Conservation (phyloP, 2,113 vertebrate species). For the Chaenogobius annularis region DNA sequence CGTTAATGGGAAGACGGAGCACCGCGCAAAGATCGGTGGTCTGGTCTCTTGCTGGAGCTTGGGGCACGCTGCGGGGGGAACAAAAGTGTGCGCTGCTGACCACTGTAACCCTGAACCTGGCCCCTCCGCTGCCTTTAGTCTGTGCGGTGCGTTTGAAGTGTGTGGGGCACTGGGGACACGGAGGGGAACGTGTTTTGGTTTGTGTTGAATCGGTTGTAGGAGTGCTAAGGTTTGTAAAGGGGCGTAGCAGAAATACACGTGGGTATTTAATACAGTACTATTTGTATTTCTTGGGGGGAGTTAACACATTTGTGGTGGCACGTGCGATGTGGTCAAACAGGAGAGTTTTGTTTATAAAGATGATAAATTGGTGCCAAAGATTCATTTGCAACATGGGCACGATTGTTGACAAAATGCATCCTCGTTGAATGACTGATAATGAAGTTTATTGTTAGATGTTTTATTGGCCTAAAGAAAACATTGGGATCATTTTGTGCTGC, state of each 20-base stretch:
- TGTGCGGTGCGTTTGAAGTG: constrained; percentile 10
- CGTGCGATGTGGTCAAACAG: background rate
- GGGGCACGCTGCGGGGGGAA: constrained; percentile 26
- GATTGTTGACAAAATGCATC: background rate
- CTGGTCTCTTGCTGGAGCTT: background rate
- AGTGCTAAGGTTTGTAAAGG: constrained; percentile 1
- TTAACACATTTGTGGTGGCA: background rate
- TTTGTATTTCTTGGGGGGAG: background rate
- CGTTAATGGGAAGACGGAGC: background rate
- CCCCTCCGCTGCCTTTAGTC: constrained; percentile 22
- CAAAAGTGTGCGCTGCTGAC: constrained; percentile 20
- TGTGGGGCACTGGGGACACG: background rate
- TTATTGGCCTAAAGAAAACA: background rate
- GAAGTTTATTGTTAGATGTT: background rate
- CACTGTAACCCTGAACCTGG: constrained; percentile 60
- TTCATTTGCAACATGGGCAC: background rate
- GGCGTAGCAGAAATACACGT: background rate
- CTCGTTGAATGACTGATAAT: too few species aligned
- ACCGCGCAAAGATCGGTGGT: background rate
- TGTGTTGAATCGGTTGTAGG: background rate
- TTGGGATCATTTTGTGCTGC: background rate
- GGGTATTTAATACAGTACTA: background rate
- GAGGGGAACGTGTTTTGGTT: background rate
- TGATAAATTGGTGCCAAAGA: background rate
- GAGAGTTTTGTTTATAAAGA: background rate